Conservation (phyloP, 2,113 vertebrate species). For the Emydura subglobosa region DNA sequence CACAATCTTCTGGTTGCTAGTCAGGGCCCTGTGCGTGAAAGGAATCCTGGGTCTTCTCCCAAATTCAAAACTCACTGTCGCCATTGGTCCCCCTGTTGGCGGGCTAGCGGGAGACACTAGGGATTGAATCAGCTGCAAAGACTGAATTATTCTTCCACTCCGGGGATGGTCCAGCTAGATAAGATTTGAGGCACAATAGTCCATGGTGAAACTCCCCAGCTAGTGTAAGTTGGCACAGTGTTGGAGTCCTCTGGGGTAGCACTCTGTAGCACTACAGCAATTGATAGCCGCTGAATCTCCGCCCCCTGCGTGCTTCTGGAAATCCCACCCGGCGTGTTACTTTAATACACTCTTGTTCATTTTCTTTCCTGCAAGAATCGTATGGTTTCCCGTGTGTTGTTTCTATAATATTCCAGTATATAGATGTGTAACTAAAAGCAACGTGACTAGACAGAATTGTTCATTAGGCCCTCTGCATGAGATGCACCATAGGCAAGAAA, state of each 20-base stretch:
- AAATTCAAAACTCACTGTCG: background rate
- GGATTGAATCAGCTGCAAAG: background rate
- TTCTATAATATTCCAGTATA: background rate
- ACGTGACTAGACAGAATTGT: background rate
- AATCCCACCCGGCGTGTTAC: background rate
- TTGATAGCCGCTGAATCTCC: background rate
- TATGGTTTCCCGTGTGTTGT: background rate
- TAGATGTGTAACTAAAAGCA: background rate
- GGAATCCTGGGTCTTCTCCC: background rate
- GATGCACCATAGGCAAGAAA: background rate
- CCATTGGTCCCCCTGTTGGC: background rate
- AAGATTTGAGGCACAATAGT: no score
- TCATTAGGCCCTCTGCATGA: background rate
- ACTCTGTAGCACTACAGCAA: background rate
- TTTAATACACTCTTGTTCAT: background rate
- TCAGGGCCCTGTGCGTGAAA: background rate
- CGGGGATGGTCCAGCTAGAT: background rate
- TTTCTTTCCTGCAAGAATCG: background rate
- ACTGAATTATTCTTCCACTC: background rate
- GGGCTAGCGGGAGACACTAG: background rate
- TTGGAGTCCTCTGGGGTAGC: background rate
- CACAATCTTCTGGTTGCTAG: background rate
- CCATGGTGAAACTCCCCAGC: background rate
- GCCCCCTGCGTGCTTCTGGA: background rate
- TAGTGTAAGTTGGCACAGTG: background rate